Percentiles rank a stretch among this genome's conserved stretches.
phyloP scores from a whole-genome alignment of 2,113 vertebrate genomes.

The Sinocyclocheilus anophthalmus region DNA sequence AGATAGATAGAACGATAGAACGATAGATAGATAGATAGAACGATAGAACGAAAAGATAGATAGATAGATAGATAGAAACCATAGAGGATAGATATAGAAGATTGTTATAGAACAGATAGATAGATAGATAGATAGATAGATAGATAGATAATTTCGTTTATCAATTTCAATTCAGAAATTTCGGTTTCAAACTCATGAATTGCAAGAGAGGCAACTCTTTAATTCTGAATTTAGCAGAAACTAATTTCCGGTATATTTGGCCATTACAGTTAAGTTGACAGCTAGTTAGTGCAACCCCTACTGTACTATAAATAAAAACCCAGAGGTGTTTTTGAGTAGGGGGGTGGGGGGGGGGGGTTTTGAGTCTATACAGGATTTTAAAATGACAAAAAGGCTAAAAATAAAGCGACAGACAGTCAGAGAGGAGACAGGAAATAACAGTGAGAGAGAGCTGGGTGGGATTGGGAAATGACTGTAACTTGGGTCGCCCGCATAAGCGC shows the following conservation, averaged over 20 bases:
- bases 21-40: neutral
- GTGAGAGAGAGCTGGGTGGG: neutral
- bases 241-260: neutral
- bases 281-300: neutral
- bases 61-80: too few species aligned
- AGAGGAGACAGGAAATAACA: slow-evolving; percentile 6
- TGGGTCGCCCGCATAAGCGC: neutral
- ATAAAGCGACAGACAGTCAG: neutral
- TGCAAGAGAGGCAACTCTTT: too few species aligned
- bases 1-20: neutral
- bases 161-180: too few species aligned
- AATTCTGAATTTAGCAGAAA: neutral
- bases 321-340: neutral
- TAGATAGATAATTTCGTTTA: neutral
- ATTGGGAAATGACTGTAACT: neutral
- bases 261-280: neutral
- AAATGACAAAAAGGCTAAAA: slow-evolving; percentile 15
- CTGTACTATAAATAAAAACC: neutral
- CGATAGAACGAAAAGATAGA: neutral
- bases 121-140: neutral
- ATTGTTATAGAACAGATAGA: neutral
- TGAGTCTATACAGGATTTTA: neutral
- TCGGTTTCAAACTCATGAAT: too few species aligned
- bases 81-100: too few species aligned
- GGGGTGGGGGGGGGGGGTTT: too few species aligned